These are phyloP conservation scores for Pleuronectes platessa DNA, from an alignment of 2,113 vertebrate species.

Conservation along the genomic window DNA sequence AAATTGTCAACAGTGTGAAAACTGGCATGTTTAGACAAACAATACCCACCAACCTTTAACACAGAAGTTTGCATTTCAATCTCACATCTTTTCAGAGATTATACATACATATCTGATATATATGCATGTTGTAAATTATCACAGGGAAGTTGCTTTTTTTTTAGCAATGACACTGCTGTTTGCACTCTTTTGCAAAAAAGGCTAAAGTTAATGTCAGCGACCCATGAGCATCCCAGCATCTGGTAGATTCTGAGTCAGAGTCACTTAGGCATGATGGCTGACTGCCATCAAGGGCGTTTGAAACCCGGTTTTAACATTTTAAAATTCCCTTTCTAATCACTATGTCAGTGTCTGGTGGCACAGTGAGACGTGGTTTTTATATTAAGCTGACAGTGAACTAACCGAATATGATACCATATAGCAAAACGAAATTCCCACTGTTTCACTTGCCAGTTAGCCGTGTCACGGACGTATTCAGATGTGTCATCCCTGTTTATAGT, in stretches of 20 bases:
- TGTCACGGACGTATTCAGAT: slow-evolving; percentile 34
- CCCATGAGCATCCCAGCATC: background rate
- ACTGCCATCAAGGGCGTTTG: slow-evolving; percentile 5
- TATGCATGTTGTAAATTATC: background rate
- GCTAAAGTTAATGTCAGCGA: background rate
- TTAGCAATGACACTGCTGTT: background rate
- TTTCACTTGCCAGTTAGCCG: slow-evolving; percentile 39
- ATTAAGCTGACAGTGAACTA: slow-evolving; percentile 31
- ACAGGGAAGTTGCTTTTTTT: background rate
- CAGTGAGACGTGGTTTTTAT: background rate
- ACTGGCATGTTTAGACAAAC: too few relatives aligned
- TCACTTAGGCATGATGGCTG: slow-evolving; percentile 21
- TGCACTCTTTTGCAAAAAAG: background rate
- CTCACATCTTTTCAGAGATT: too few relatives aligned
- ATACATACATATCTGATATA: background rate
- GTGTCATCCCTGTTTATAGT: slow-evolving; percentile 34
- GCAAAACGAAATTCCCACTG: slow-evolving; percentile 34
- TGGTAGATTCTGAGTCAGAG: slow-evolving; percentile 7
- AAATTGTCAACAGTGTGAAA: too few relatives aligned
- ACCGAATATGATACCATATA: slow-evolving; percentile 17
- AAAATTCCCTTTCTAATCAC: slow-evolving; percentile 22
- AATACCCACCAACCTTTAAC: too few relatives aligned
- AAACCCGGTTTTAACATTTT: slow-evolving; percentile 14
- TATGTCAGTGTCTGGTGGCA: background rate
- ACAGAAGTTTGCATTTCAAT: too few relatives aligned